Percentiles rank a stretch among this genome's conserved stretches.
Evolutionary conservation across 2,113 vertebrate genomes (phyloP).

Genomic region (Bufo gargarizans): DNA sequence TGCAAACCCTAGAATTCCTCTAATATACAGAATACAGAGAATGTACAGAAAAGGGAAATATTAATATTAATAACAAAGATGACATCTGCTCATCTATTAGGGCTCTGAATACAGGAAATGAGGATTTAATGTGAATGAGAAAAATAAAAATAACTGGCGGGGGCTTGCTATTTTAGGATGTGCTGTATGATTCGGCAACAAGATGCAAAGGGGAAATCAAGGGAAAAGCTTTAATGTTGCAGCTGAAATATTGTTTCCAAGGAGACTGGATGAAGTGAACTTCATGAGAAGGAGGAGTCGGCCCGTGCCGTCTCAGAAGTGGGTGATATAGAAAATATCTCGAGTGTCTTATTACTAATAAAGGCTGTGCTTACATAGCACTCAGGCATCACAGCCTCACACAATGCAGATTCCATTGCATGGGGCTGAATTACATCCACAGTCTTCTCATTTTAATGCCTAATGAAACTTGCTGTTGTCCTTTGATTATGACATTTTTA

Average conservation of each 20-base stretch:
- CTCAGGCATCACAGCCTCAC: not conserved
- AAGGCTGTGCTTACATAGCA: not conserved
- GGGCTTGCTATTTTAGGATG: conserved; percentile 42
- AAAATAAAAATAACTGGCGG: conserved; percentile 45
- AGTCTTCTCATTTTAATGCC: not conserved
- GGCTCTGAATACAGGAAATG: not conserved
- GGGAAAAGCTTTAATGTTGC: conserved; percentile 49
- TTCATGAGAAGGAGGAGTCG: conserved; percentile 23
- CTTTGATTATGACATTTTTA: not conserved
- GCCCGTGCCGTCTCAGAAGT: not conserved
- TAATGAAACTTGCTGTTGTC: not conserved
- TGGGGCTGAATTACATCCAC: not conserved
- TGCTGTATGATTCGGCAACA: conserved; percentile 40
- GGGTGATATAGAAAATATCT: conserved; percentile 9
- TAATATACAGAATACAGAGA: too few species aligned
- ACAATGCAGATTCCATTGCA: not conserved
- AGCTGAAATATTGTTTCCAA: conserved; percentile 52
- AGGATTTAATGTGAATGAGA: conserved; percentile 22
- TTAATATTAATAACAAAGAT: not conserved
- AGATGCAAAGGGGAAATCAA: conserved; percentile 48
- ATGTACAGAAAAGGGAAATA: not conserved
- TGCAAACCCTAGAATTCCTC: not conserved
- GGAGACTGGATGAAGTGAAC: conserved; percentile 48
- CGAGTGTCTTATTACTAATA: conserved; percentile 9
- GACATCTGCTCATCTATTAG: not conserved